Evolutionary conservation across 2,113 vertebrate species (phyloP), one percentile per base, ranked within the genome.

Genomic region (Hemichromis elongatus): DNA sequence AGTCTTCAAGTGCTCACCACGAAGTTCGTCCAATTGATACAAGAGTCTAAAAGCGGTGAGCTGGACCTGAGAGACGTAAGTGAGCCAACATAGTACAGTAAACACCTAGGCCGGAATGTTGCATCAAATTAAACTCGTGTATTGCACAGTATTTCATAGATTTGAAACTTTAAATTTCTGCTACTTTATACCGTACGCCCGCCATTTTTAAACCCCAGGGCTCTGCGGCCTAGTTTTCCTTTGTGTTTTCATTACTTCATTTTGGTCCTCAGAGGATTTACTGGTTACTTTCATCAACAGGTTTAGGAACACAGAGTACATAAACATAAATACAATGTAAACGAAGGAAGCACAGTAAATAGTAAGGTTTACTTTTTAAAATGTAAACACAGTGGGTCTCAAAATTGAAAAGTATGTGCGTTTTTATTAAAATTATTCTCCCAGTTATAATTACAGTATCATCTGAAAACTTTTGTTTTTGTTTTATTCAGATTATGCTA

Each of bases 61-160:
- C 94, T 99, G 86, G 98, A 99, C 94, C 96, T 99, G 8, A 98
- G 97, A 93, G 93, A 96, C 81, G 98, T 98, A 86, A 93, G 92
- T 89, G 52, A 83, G 9, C 57, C 1, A 42, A 24, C 7, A 10
- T 19, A 28, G 2, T 4, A 37, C 8, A 73, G 14, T 47, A 61
- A 53, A 45, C 30, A 12, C 19, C 16, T 9, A 57, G 26, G 26
- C 66, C 66, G 16, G 37, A 37, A 47, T 28, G 40, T 26, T 73
- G 40, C 24, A 28, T 47, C 24, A 73, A 12, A 47, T 47, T 73
- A 11, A 11, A 45, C 8, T 5, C 28, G 14, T 70, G 21, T 73
- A 9, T 73, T 19, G 14, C 30, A 73, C 24, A 18, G 24, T 24
- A 66, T 19, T 47, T 47, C 28, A 73, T 28, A 28, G 24, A 9